Conservation (phyloP, 2,888 invertebrate genomes). For the Coelinius sp. region DNA sequence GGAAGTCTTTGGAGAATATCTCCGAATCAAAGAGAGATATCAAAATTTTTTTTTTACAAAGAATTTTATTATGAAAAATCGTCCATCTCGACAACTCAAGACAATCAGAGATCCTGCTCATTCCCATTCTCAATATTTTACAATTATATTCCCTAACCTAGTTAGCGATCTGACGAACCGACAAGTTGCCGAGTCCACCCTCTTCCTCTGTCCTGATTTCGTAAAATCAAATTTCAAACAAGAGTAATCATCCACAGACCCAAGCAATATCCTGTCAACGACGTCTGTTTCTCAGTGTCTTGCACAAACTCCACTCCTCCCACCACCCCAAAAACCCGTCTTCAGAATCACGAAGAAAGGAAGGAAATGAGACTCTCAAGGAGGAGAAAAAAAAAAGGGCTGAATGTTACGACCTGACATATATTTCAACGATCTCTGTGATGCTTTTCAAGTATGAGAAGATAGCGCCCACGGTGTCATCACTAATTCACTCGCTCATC, state of each 20-base stretch:
- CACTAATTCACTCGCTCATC: conserved; percentile 62
- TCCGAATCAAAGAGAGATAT: no score
- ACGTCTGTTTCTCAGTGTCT: conserved; percentile 22
- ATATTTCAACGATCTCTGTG: background rate
- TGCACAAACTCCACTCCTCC: background rate
- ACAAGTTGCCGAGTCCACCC: conserved; percentile 13
- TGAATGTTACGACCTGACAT: background rate
- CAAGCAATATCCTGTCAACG: conserved; percentile 23
- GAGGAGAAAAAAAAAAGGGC: background rate
- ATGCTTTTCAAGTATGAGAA: conserved; percentile 30
- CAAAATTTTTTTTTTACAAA: background rate
- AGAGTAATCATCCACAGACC: conserved; percentile 24
- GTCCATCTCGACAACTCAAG: background rate
- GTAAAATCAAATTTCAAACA: conserved; percentile 28
- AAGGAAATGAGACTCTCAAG: background rate
- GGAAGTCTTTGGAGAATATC: background rate
- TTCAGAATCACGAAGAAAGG: background rate
- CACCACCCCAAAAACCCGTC: background rate
- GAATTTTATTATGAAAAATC: no score
- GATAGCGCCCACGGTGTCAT: conserved; percentile 48
- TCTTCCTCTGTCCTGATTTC: conserved; percentile 27
- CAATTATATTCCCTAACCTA: conserved; percentile 23
- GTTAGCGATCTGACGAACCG: conserved; percentile 13
- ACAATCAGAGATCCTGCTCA: background rate
- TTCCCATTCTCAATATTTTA: background rate